These are phyloP conservation scores for Eupithecia pulchellata DNA, from an alignment of 2,888 invertebrate genomes.

Conservation along the genomic window DNA sequence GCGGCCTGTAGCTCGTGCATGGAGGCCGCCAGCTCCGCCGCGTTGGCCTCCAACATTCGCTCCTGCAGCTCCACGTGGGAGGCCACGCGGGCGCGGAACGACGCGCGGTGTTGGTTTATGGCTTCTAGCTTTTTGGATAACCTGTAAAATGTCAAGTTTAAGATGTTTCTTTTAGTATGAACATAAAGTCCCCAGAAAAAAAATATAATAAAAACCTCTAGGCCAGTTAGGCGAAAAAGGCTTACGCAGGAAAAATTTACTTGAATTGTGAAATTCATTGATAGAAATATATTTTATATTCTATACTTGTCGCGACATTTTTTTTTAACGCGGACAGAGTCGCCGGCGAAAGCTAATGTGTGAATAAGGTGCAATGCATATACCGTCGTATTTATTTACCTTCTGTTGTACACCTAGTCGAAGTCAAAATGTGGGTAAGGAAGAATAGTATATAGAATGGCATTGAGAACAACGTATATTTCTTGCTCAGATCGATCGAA, in stretches of 20 bases:
- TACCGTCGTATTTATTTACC: too few species aligned
- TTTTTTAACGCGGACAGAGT: too few species aligned
- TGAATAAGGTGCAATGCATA: too few species aligned
- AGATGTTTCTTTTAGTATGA: background rate
- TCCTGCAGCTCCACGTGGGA: slow-evolving; percentile 53
- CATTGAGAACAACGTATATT: too few species aligned
- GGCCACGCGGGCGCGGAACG: slow-evolving; percentile 55
- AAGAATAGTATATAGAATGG: too few species aligned
- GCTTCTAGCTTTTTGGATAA: slow-evolving; percentile 20
- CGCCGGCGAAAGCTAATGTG: too few species aligned
- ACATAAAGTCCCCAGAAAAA: background rate
- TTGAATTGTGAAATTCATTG: too few species aligned
- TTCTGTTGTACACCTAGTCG: too few species aligned
- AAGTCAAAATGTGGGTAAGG: too few species aligned
- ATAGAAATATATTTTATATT: background rate
- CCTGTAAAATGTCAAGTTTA: slow-evolving; percentile 3
- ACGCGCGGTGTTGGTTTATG: slow-evolving; percentile 54
- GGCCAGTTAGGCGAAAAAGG: too few species aligned
- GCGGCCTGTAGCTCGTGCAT: slow-evolving; percentile 57
- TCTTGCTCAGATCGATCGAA: too few species aligned
- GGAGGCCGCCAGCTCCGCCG: slow-evolving; percentile 60
- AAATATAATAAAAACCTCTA: background rate
- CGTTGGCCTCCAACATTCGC: slow-evolving; percentile 49
- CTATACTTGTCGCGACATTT: background rate
- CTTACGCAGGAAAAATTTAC: too few species aligned